Conservation (phyloP, 2,797 vertebrate species). For the Neopelma chrysocephalum region DNA sequence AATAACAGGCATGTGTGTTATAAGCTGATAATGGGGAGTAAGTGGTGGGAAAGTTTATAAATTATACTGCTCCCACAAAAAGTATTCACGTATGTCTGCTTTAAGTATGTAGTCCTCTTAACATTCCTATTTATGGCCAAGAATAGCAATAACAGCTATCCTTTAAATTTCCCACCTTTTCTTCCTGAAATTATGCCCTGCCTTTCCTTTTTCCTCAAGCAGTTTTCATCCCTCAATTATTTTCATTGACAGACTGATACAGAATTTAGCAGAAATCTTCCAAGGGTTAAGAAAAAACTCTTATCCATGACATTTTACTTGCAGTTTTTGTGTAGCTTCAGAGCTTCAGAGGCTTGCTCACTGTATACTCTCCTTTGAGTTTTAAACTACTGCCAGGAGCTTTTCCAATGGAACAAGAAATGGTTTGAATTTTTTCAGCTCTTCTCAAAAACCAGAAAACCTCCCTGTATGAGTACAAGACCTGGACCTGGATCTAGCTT, state of each 20-base stretch:
- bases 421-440: not conserved
- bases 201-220: not conserved
- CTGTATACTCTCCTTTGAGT: not conserved
- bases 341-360: not conserved
- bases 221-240: not conserved
- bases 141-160: not conserved
- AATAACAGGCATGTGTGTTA: not conserved
- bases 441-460: not conserved
- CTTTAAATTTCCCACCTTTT: not conserved
- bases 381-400: not conserved
- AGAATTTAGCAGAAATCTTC: not conserved
- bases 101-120: not conserved
- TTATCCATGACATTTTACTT: not conserved
- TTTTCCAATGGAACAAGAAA: not conserved
- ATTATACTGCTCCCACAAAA: not conserved
- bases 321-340: not conserved
- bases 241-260: not conserved
- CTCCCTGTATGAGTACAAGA: not conserved
- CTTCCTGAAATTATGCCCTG: not conserved
- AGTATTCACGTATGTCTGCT: not conserved
- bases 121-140: not conserved
- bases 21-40: not conserved
- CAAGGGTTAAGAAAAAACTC: not conserved
- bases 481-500: not conserved
- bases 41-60: not conserved